Evolutionary conservation across 92 coral and sea anemone species (phyloP), one percentile per base, ranked within the genome.

Genomic region (Micromussa lordhowensis): DNA sequence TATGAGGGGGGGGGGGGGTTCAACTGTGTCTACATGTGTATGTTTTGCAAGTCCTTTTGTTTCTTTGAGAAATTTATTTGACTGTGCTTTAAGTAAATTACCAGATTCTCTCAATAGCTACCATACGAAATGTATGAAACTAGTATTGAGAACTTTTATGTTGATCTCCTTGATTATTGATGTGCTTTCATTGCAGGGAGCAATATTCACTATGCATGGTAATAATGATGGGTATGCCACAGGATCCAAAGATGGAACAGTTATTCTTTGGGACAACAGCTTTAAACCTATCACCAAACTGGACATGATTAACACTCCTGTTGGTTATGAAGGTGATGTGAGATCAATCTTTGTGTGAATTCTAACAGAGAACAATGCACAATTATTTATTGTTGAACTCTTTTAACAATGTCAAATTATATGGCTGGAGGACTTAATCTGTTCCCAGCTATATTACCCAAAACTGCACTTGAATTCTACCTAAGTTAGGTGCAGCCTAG

Each of bases 171-270:
- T 57, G 28, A 44, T 24, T 76, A 0, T 63, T 24, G 54, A 22
- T 36, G 40, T 10, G 16, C 4, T 85, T 30, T 88, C 32, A 80
- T 66, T 61, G 34, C 82, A 97, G 99, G 99, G 98, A 76, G 98
- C 99, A 28, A 89, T 97, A 36, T 97, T 97, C 86, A 96, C 96
- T n/a, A 97, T 97, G 85, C 94, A 94, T 82, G 88, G 91, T 0
- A 95, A 96, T 77, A 88, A 54, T 79, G 96, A 96, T 88, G 99
- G 99, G 13, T 97, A 92, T 93, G 99, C 99, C 3, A 92, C 96
- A 77, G 99, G 99, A n/a, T 97, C 99, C 7, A 97, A 97, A 80
- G 99, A 97, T 86, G 99, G 99, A 36, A 91, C 93, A 15, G 98
- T 97, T 49, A 88, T 97, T 75, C 88, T 97, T 70, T 97, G 99